These are phyloP conservation scores for Drosophila miranda DNA, from an alignment of 1,140 invertebrate species.

Conservation along the genomic window DNA sequence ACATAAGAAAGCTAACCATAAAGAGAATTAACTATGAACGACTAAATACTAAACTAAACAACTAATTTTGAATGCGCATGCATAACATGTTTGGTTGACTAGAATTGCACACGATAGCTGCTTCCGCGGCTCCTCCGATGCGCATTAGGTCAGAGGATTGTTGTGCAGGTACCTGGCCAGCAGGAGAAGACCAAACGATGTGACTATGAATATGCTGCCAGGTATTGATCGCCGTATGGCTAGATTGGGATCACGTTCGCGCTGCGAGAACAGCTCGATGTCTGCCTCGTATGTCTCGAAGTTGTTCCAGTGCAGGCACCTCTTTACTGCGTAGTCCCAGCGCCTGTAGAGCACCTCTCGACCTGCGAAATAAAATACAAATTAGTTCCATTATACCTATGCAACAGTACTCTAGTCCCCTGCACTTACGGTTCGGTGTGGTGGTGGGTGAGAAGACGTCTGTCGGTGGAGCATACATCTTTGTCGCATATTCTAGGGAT, in stretches of 20 bases:
- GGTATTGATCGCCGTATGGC: slow-evolving; percentile 74
- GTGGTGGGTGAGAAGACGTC: slow-evolving; percentile 92
- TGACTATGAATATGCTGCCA: slow-evolving; percentile 74
- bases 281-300: slow-evolving; percentile 77
- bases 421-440: slow-evolving; percentile 87
- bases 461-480: slow-evolving; percentile 86
- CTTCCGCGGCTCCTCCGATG: background rate
- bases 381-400: slow-evolving; percentile 4
- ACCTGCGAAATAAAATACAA: slow-evolving; percentile 84
- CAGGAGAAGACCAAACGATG: slow-evolving; percentile 73
- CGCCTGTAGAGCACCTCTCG: slow-evolving; percentile 90
- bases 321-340: slow-evolving; percentile 93
- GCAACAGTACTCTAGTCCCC: background rate
- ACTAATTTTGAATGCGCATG: slow-evolving; percentile 66
- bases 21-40: slow-evolving; percentile 21
- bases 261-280: slow-evolving; percentile 73
- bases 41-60: slow-evolving; percentile 57
- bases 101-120: slow-evolving; percentile 38
- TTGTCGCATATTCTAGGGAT: slow-evolving; percentile 84
- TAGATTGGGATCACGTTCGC: slow-evolving; percentile 75
- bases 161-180: slow-evolving; percentile 64
- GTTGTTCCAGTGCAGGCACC: slow-evolving; percentile 90
- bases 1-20: slow-evolving; percentile 25
- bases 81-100: slow-evolving; percentile 41
- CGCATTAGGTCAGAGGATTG: slow-evolving; percentile 49